These are phyloP conservation scores for Macaria liturata DNA, from an alignment of 2,888 invertebrate species.

Conservation along the genomic window DNA sequence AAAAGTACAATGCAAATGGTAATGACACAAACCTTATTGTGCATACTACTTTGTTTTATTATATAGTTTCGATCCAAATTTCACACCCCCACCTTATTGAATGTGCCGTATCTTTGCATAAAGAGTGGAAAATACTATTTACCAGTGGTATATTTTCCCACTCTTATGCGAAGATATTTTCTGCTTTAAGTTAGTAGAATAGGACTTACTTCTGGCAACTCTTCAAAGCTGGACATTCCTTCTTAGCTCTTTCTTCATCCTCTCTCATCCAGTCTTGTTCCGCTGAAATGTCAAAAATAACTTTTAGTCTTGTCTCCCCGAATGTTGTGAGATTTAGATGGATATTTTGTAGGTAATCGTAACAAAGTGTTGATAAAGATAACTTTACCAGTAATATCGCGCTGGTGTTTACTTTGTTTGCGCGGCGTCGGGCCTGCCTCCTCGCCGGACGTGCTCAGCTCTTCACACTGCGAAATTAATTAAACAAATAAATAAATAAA, in stretches of 20 bases:
- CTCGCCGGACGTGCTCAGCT: conserved; percentile 77
- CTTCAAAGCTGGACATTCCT: conserved; percentile 72
- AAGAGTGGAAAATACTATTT: too few species aligned
- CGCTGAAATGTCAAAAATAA: conserved; percentile 45
- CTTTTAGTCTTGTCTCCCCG: too few species aligned
- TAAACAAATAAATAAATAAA: too few species aligned
- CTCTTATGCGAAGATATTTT: background rate
- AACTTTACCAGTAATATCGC: conserved; percentile 67
- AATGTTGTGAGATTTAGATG: too few species aligned
- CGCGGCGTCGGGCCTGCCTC: conserved; percentile 85
- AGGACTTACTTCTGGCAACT: conserved; percentile 76
- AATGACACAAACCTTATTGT: too few species aligned
- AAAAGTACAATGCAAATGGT: too few species aligned
- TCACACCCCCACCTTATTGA: too few species aligned
- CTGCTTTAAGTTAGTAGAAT: too few species aligned
- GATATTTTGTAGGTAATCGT: background rate
- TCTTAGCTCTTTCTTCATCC: conserved; percentile 76
- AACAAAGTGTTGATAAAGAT: conserved; percentile 25
- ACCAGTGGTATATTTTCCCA: too few species aligned
- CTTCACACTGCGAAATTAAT: conserved; percentile 79
- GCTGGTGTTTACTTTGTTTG: conserved; percentile 83
- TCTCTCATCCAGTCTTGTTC: conserved; percentile 80
- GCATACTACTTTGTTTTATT: too few species aligned
- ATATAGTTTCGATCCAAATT: too few species aligned
- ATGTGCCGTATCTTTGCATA: too few species aligned